These are phyloP conservation scores for Brachypteracias leptosomus DNA, from an alignment of 2,113 vertebrate genomes.

Conservation along the genomic window DNA sequence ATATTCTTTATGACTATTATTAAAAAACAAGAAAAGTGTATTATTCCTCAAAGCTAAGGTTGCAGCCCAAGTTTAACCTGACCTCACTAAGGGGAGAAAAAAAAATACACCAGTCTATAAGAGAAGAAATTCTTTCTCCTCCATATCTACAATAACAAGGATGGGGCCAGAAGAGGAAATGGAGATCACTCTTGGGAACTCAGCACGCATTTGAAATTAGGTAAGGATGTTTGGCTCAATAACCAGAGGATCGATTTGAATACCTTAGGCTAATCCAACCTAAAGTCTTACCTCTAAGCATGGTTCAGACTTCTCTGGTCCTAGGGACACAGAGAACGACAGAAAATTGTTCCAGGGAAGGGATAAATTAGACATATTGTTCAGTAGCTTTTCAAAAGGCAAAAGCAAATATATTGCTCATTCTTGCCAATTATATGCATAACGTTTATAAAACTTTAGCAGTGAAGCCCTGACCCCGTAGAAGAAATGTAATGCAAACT, in stretches of 20 bases:
- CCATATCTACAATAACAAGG: not conserved
- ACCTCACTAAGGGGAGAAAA: too few species aligned
- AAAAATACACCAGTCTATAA: not conserved
- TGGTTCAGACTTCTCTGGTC: not conserved
- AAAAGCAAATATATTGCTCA: not conserved
- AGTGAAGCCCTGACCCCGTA: not conserved
- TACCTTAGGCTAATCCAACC: not conserved
- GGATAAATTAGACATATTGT: fast-evolving
- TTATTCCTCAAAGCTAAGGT: slow-evolving; percentile 6
- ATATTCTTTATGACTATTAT: slow-evolving; percentile 14
- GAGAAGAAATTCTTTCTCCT: not conserved
- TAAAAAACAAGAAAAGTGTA: not conserved
- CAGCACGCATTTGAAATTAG: not conserved
- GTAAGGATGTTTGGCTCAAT: not conserved
- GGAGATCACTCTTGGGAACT: not conserved
- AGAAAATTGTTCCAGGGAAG: not conserved
- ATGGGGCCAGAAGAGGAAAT: not conserved
- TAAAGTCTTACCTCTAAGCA: not conserved
- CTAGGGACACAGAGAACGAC: not conserved
- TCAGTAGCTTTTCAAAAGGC: not conserved
- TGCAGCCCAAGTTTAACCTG: not conserved
- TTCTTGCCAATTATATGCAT: not conserved
- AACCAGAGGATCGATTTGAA: fast-evolving
- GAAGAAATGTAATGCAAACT: not conserved
- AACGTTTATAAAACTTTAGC: not conserved